Evolutionary conservation across 2,888 invertebrate genomes (phyloP), one percentile per base, ranked within the genome.

Genomic region (Drosophila nigritarsus): DNA sequence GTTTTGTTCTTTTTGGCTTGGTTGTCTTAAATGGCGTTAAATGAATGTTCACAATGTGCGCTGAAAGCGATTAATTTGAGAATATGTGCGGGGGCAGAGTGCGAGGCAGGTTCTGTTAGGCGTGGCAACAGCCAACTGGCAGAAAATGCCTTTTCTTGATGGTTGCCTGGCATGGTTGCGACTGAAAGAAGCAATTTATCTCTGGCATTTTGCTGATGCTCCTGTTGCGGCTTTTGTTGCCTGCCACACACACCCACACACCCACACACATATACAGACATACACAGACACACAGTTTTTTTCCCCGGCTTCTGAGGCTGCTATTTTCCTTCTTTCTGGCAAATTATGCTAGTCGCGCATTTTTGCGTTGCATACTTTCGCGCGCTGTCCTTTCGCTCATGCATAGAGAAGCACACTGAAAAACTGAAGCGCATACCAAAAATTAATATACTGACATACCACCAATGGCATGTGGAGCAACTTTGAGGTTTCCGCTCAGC

Each of bases 261-360:
- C 18, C 8, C 18, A 36, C 7, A 36, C 38, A 18, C 3, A 6
- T 3, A 9, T 32, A 32, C 9, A 32, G 32, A 45, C 45, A 20
- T 0, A 45, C 2, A 24, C 4, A 24, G 20, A 15, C 36, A 15
- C 7, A 9, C 32, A 2, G 11, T 32, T 45, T 45, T 24, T 45
- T 45, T 24, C 20, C 20, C 27, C 15, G 18, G 15, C 36, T 38
- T 27, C 54, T 45, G 34, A 29, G 15, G 29, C 30, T 69, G 54
- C 24, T 36, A 7, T 45, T 53, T 51, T 36, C 18, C 5, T 6
- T 29, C 24, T 13, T 62, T 40, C 38, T 65, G 30, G 66, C 85
- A 84, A 78, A 83, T 79, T 84, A 87, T 83, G 80, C 85, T 83
- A 66, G 78, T 83, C 79, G 82, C 82, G 85, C 87, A 87, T 83